Percentiles rank a stretch among this genome's conserved stretches.
These are phyloP conservation scores for Gila orcuttii DNA, from an alignment of 2,113 vertebrate species.

Conservation along the genomic window DNA sequence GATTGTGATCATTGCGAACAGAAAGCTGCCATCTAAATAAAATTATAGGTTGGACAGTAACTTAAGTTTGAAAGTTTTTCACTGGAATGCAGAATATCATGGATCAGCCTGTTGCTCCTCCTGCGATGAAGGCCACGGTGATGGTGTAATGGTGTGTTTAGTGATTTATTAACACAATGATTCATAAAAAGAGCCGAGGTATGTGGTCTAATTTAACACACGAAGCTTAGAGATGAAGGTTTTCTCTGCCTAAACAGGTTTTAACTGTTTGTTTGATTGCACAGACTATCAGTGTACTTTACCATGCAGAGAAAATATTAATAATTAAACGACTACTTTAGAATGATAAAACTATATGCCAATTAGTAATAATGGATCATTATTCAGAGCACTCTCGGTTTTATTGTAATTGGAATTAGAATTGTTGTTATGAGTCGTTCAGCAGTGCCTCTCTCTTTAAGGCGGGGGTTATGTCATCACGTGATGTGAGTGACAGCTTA, in stretches of 20 bases:
- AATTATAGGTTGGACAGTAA: slow-evolving; percentile 66
- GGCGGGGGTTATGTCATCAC: slow-evolving; percentile 52
- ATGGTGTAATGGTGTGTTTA: background rate
- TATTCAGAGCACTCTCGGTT: background rate
- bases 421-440: background rate
- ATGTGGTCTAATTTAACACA: background rate
- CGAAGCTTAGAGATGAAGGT: background rate
- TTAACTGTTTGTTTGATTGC: background rate
- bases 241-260: background rate
- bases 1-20: slow-evolving; percentile 64
- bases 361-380: background rate
- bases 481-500: slow-evolving; percentile 60
- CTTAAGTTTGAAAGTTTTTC: background rate
- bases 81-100: background rate
- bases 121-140: background rate
- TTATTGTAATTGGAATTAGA: background rate
- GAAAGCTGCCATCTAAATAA: slow-evolving; percentile 67
- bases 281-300: background rate
- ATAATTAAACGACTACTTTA: too few relatives aligned
- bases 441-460: background rate
- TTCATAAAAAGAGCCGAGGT: background rate
- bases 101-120: background rate
- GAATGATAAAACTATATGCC: too few relatives aligned
- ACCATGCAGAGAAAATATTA: background rate
- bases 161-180: background rate